phyloP scores from a whole-genome alignment of 2,797 vertebrate genomes.

The Peromyscus aztecus region DNA sequence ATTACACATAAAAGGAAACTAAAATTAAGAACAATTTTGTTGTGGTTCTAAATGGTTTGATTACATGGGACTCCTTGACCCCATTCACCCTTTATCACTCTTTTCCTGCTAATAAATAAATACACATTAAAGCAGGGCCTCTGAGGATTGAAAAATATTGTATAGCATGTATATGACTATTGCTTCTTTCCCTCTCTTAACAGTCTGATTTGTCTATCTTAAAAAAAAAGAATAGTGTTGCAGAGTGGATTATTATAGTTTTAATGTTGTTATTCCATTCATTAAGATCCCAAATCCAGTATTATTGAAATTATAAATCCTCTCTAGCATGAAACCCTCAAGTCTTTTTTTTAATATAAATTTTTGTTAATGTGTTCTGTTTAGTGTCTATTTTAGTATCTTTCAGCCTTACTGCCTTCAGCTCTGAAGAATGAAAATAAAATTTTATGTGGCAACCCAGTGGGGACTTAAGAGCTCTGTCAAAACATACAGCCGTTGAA shows the following conservation, averaged over 20 bases:
- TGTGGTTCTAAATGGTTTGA: not conserved
- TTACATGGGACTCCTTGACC: not conserved
- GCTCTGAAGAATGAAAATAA: not conserved
- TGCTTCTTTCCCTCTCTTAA: not conserved
- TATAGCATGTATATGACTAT: not conserved
- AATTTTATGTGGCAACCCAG: not conserved
- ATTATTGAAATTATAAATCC: not conserved
- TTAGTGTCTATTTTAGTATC: not conserved
- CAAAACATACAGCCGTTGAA: not conserved
- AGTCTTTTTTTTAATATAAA: not conserved
- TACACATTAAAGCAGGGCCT: not conserved
- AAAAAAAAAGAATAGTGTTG: not conserved
- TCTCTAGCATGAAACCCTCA: not conserved
- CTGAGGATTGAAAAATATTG: not conserved
- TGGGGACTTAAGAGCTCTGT: not conserved
- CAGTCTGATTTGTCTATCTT: not conserved
- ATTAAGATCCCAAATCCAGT: not conserved
- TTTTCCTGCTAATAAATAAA: not conserved
- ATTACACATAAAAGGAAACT: not conserved
- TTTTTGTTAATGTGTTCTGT: not conserved
- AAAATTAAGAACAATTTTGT: not conserved
- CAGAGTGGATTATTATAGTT: not conserved
- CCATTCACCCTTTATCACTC: not conserved
- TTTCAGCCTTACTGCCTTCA: not conserved
- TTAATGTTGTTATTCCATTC: not conserved